A percentile compares a stretch with the other conserved stretches of the same genome.
These are phyloP conservation scores for Clupea harengus DNA, from an alignment of 2,113 vertebrate genomes.

Conservation along the genomic window DNA sequence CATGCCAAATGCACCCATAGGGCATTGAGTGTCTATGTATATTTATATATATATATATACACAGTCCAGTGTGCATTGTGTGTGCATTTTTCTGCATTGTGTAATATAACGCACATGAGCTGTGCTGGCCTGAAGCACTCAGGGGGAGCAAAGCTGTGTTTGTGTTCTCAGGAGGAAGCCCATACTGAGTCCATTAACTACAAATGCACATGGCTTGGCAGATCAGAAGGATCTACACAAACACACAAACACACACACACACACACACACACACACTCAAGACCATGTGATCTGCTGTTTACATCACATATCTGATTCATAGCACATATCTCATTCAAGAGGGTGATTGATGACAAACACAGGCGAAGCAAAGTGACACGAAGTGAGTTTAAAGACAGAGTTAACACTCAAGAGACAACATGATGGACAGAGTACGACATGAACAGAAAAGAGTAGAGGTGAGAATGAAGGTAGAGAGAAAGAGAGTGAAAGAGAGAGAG, in stretches of 20 bases:
- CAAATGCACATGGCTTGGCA: background rate
- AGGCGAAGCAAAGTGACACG: background rate
- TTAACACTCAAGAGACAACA: background rate
- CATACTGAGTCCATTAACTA: background rate
- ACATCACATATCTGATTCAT: background rate
- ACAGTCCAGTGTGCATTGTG: background rate
- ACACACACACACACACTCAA: background rate
- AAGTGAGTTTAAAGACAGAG: background rate
- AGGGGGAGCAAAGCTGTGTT: background rate
- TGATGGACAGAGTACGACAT: too few relatives aligned
- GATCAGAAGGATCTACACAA: background rate
- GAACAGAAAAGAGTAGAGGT: background rate
- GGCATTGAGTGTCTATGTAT: background rate
- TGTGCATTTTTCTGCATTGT: background rate
- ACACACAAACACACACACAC: background rate
- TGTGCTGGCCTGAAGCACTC: background rate
- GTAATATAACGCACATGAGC: background rate
- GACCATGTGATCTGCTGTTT: background rate
- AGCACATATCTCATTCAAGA: background rate
- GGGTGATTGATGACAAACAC: background rate
- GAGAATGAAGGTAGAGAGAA: conserved; percentile 5
- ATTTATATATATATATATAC: background rate
- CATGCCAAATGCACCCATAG: background rate
- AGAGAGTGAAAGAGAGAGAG: background rate
- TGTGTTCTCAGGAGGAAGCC: background rate